Conservation (phyloP, 2,113 vertebrate genomes). For the Vulpes lagopus region DNA sequence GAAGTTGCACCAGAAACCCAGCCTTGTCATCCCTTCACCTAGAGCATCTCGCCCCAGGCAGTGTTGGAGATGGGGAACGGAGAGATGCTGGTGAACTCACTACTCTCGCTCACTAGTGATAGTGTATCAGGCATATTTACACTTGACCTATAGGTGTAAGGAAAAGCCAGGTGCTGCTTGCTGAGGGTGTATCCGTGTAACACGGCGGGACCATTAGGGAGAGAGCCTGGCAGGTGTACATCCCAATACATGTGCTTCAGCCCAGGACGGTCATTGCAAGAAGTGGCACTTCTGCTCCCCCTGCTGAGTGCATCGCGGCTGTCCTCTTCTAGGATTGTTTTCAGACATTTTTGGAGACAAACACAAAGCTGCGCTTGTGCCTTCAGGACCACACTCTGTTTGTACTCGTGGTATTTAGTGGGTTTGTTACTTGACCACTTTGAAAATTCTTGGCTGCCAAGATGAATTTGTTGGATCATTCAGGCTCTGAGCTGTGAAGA, state of each 20-base stretch:
- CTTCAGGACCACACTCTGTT: neutral
- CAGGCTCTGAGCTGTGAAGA: neutral
- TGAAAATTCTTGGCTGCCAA: too few species aligned
- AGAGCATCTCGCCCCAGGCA: fast-evolving
- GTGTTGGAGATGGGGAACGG: fast-evolving
- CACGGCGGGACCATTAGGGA: fast-evolving
- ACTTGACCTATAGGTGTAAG: neutral
- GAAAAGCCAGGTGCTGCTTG: neutral
- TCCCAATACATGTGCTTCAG: fast-evolving
- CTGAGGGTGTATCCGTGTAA: fast-evolving
- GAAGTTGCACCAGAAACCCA: neutral
- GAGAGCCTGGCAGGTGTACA: fast-evolving
- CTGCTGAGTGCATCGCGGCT: fast-evolving
- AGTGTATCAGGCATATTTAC: neutral
- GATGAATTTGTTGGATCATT: fast-evolving
- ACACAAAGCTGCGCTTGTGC: fast-evolving
- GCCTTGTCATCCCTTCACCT: fast-evolving
- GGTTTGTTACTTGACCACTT: neutral
- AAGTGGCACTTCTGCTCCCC: fast-evolving
- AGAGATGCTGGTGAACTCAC: neutral
- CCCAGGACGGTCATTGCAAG: fast-evolving
- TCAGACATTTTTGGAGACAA: neutral
- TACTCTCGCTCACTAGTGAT: neutral
- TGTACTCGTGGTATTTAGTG: neutral
- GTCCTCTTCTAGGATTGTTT: fast-evolving